A percentile compares a stretch with the other conserved stretches of the same genome.
Evolutionary conservation across 2,797 vertebrate genomes (phyloP).

Genomic region (Nyctibius grandis): DNA sequence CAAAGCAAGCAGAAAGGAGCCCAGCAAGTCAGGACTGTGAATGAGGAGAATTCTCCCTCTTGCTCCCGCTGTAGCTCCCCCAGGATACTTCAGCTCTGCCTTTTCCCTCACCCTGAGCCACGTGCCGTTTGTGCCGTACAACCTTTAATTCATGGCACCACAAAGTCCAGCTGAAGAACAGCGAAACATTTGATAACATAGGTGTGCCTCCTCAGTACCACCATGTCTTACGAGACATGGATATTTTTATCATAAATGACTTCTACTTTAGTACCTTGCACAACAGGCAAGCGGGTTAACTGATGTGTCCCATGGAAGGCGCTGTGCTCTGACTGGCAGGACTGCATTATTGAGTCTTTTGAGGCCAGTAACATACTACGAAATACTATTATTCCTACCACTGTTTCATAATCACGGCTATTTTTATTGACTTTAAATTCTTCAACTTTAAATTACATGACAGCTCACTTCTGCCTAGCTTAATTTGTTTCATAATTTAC

Average conservation of each 20-base stretch:
- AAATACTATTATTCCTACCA: not conserved
- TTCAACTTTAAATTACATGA: not conserved
- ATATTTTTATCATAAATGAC: not conserved
- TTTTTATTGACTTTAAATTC: slow-evolving; percentile 16
- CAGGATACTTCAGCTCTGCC: not conserved
- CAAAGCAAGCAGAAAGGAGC: not conserved
- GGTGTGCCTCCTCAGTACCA: not conserved
- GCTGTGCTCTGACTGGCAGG: not conserved
- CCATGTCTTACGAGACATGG: fast-evolving
- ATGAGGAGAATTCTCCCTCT: not conserved
- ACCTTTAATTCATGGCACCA: not conserved
- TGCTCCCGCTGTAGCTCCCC: not conserved
- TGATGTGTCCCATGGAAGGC: not conserved
- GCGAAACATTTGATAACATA: not conserved
- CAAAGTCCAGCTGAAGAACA: not conserved
- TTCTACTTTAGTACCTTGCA: not conserved
- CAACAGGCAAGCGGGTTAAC: not conserved
- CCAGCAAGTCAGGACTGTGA: not conserved
- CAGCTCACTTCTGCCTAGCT: slow-evolving; percentile 4
- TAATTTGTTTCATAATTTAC: slow-evolving; percentile 22
- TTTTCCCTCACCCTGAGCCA: not conserved
- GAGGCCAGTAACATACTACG: not conserved
- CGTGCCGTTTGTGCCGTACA: not conserved
- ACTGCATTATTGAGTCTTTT: not conserved
- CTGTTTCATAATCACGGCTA: not conserved